A percentile compares a stretch with the other conserved stretches of the same genome.
These are phyloP conservation scores for Scleropages formosus DNA, from an alignment of 2,797 vertebrate species.

Conservation along the genomic window DNA sequence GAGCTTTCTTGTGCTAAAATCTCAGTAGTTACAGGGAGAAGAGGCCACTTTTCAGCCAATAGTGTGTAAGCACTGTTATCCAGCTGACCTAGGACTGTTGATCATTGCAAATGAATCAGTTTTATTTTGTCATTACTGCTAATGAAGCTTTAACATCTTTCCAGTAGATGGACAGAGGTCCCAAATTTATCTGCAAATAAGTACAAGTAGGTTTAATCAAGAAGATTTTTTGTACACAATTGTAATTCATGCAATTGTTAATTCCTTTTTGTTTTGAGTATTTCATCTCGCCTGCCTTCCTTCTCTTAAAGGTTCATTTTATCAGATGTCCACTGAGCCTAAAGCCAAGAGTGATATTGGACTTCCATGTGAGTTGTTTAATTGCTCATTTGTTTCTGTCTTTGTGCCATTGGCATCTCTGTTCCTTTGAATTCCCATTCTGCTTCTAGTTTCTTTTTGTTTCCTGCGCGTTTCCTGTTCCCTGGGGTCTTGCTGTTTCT, in stretches of 20 bases:
- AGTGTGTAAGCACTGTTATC: slow-evolving; percentile 64
- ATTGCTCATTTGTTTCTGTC: slow-evolving; percentile 66
- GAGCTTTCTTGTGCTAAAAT: background rate
- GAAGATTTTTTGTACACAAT: background rate
- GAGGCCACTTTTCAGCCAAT: slow-evolving; percentile 50
- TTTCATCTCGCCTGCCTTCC: slow-evolving; percentile 49
- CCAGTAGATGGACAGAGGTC: no score
- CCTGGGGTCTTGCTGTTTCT: background rate
- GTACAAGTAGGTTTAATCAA: background rate
- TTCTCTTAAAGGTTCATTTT: slow-evolving; percentile 92
- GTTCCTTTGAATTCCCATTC: slow-evolving; percentile 50
- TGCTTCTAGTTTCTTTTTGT: slow-evolving; percentile 36
- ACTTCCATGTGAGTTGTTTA: slow-evolving; percentile 95
- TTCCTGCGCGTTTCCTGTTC: slow-evolving; percentile 36
- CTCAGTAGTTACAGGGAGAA: background rate
- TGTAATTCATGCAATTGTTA: background rate
- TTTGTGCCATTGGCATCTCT: slow-evolving; percentile 51
- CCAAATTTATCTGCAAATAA: background rate
- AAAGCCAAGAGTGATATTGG: slow-evolving; percentile 94
- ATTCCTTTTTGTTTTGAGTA: background rate
- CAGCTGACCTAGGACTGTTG: slow-evolving; percentile 80
- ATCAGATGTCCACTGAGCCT: slow-evolving; percentile 95
- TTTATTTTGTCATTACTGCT: slow-evolving; percentile 73
- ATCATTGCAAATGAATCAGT: slow-evolving; percentile 75
- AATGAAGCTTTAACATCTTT: slow-evolving; percentile 70